phyloP scores from a whole-genome alignment of 2,888 invertebrate species.

The Lathronympha strigana region DNA sequence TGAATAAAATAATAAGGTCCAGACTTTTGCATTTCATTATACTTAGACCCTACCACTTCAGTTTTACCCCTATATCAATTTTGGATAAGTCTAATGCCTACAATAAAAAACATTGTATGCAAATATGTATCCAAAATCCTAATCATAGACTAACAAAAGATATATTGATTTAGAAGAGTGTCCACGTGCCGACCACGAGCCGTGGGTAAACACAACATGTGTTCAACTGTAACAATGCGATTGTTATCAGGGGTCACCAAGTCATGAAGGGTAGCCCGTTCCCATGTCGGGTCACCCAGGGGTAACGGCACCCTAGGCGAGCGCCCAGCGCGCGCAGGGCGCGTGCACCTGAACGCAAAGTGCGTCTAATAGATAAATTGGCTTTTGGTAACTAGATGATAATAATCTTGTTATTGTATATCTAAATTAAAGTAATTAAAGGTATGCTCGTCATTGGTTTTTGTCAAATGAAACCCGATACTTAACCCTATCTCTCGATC shows the following conservation, averaged over 20 bases:
- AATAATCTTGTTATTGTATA: not conserved
- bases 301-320: constrained; percentile 37
- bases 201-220: constrained; percentile 44
- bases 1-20: not conserved
- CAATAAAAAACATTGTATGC: constrained; percentile 24
- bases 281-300: constrained; percentile 33
- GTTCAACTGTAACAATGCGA: constrained; percentile 69
- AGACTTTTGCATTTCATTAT: not conserved
- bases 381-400: constrained; percentile 4
- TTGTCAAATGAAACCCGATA: constrained; percentile 31
- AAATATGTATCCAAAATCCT: constrained; percentile 32
- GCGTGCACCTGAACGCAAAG: constrained; percentile 54
- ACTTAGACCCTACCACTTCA: not conserved
- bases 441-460: not conserved
- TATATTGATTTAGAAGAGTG: constrained; percentile 42
- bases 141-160: constrained; percentile 30
- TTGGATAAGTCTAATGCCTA: not conserved
- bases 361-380: constrained; percentile 39
- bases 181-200: constrained; percentile 78
- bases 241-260: constrained; percentile 78
- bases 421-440: constrained; percentile 1
- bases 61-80: constrained; percentile 6
- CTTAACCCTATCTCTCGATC: constrained; percentile 56
- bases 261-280: constrained; percentile 59
- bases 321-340: constrained; percentile 57